Evolutionary conservation across 2,113 vertebrate species (phyloP).

Genomic region (Cyprinodon variegatus): DNA sequence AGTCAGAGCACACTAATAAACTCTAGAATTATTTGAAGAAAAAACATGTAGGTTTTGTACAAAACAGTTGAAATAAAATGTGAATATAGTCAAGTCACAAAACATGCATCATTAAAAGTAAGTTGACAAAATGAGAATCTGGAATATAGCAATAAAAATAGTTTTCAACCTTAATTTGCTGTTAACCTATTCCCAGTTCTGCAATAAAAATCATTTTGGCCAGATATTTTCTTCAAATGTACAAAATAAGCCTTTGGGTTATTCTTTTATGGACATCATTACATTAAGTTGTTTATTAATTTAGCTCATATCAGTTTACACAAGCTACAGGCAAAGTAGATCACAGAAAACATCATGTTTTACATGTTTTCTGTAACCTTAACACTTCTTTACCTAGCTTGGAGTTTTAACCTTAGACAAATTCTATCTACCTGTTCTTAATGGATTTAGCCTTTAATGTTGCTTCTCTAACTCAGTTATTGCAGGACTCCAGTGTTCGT

Average conservation of each 20-base stretch:
- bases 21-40: not conserved
- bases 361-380: too few relatives aligned
- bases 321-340: too few relatives aligned
- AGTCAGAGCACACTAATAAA: conserved; percentile 8
- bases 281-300: too few relatives aligned
- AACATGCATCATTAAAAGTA: not conserved
- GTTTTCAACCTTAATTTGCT: not conserved
- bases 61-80: not conserved
- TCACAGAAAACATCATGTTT: too few relatives aligned
- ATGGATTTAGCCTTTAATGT: not conserved
- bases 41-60: not conserved
- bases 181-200: not conserved
- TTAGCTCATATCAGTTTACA: too few relatives aligned
- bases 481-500: not conserved
- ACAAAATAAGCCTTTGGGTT: not conserved
- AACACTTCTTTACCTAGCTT: too few relatives aligned
- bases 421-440: not conserved
- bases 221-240: not conserved
- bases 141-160: not conserved
- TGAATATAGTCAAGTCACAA: not conserved
- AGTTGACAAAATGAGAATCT: not conserved
- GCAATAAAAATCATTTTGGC: not conserved
- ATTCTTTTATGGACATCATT: not conserved
- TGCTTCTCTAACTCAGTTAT: not conserved
- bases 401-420: not conserved